phyloP scores from a whole-genome alignment of 1,140 invertebrate genomes.

The Drosophila nigrodunni region DNA sequence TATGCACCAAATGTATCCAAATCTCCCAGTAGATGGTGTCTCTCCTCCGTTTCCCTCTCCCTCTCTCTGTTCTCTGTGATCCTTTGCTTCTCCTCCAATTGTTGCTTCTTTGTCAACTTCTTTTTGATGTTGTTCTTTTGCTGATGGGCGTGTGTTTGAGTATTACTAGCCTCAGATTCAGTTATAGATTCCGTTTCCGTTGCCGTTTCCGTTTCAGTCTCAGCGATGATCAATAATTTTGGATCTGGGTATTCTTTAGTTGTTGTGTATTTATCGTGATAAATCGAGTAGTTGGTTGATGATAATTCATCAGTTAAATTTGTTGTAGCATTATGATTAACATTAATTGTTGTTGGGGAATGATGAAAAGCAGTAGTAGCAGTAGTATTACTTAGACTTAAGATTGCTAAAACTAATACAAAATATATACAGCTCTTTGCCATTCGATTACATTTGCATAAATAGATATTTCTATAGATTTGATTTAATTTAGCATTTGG shows the following conservation, averaged over 20 bases:
- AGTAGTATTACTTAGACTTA: slow-evolving; percentile 64
- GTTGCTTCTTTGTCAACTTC: neutral
- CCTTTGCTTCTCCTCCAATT: neutral
- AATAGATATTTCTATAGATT: slow-evolving; percentile 70
- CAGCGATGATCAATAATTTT: slow-evolving; percentile 38
- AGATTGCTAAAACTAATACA: slow-evolving; percentile 77
- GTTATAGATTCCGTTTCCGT: slow-evolving; percentile 35
- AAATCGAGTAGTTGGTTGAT: slow-evolving; percentile 34
- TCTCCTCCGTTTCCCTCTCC: neutral
- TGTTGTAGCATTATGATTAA: slow-evolving; percentile 46
- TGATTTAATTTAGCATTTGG: slow-evolving; percentile 47
- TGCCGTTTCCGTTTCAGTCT: slow-evolving; percentile 39
- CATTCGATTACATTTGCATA: slow-evolving; percentile 74
- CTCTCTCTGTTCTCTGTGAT: slow-evolving; percentile 35
- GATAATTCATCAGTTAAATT: slow-evolving; percentile 36
- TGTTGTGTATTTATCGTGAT: slow-evolving; percentile 27
- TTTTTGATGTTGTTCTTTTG: slow-evolving; percentile 19
- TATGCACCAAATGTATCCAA: slow-evolving; percentile 77
- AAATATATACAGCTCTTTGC: slow-evolving; percentile 79
- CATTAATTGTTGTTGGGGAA: slow-evolving; percentile 11
- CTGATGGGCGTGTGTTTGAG: slow-evolving; percentile 31
- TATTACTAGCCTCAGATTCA: slow-evolving; percentile 51
- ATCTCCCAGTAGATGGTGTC: slow-evolving; percentile 32
- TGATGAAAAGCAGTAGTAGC: slow-evolving; percentile 46
- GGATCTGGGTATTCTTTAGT: slow-evolving; percentile 17